Base-by-base conservation (phyloP, 2,888 invertebrate species). In the Epistrophe grossulariae region DNA sequence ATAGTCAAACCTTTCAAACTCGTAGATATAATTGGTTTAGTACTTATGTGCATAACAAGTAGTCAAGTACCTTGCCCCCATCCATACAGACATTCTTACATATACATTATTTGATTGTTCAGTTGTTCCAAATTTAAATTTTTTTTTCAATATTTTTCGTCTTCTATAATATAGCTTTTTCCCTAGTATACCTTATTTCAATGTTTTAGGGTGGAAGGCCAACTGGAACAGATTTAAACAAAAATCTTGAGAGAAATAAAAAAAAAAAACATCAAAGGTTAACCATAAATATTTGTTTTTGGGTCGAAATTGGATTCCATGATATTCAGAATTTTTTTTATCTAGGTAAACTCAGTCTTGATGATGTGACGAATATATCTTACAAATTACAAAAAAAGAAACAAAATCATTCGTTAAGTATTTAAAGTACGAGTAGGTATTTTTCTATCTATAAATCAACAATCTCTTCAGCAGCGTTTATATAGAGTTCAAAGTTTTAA, bases 21-120 rank as follows among this genome's bases (percentile, higher is more conserved):
- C 8, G 45, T 35, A 35, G 4, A 31, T 62, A 15, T 40, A 40
- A 59, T 38, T 55, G 55, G 55, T 10, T 57, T 57, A 35, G 15
- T 57, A 35, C 35, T 10, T 57, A 28, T 60, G n/a, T n/a, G 59
- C 13, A 43, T 64, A 64, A 28, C 40, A 43, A 43, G 62, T 64
- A 45, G 17, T 13, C 38, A 55, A 28, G 35, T 60, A 38, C 62
- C 43, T 64, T 43, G 28, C 43, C 24, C 4, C 19, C 19, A 60
- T 40, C 1, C 24, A 24, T 24, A 24, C 1, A 24, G 1, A 24
- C 24, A 24, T n/a, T n/a, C n/a, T n/a, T n/a, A n/a, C n/a, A n/a
- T n/a, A n/a, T n/a, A n/a, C n/a, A n/a, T n/a, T 24, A 38, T 38
- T 6, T 38, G 17, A 38, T 38, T 52, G 19, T 52, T 38, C 19